Evolutionary conservation across 1,140 invertebrate genomes (phyloP), one percentile per base, ranked within the genome.

Genomic region (Drosophila seguyi): DNA sequence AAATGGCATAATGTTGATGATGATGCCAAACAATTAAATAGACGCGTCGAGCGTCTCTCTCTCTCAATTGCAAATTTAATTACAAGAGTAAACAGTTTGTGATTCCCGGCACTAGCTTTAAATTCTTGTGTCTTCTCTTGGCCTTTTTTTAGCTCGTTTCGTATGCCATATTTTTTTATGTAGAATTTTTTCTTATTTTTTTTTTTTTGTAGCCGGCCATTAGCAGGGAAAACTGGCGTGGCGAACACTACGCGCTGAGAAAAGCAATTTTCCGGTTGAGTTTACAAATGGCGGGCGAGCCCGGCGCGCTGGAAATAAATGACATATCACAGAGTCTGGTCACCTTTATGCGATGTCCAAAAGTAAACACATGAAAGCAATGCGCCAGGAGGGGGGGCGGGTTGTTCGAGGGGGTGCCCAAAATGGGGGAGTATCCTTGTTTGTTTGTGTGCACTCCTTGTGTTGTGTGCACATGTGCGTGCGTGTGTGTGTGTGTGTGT

Each of bases 221-320:
- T 75, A 67, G 74, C 66, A 34, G 69, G 29, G 41, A 34, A 61
- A 62, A 62, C 42, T 20, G 39, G 36, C 48, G 56, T 31, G 39
- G 45, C 27, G 55, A 27, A 42, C 73, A 60, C 53, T 65, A 81
- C 80, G 81, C 81, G 77, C 62, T 67, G 75, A 79, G 82, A 91
- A 91, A 91, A 91, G 76, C 77, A 91, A 91, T 90, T 87, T 91
- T 86, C 87, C 79, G 80, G 87, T 90, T 80, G 75, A 86, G 79
- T 85, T 86, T 86, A 85, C 79, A 81, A 79, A 80, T 83, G 71
- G 65, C 53, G 68, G 80, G 72, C 73, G 61, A 53, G 59, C 63
- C 77, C 79, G 56, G 68, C n/a, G 25, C 62, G 75, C 67, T 76
- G 72, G 73, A 85, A 90, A 83, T 80, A 87, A 91, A 87, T 88